Base-by-base conservation (phyloP, 2,888 invertebrate genomes). In the Pammene aurita region DNA sequence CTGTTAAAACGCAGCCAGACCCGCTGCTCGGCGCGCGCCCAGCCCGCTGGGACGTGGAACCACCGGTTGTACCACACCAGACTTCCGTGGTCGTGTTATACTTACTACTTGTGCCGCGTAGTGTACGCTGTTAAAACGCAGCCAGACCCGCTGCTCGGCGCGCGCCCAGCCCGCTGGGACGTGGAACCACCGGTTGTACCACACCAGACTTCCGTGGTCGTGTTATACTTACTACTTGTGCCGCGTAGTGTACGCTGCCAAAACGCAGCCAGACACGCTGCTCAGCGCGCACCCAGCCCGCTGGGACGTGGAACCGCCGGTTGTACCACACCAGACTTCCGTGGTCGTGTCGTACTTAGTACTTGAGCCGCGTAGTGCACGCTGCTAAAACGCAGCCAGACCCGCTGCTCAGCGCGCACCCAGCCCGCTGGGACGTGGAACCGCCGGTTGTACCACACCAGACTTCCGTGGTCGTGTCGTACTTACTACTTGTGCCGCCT, bases 161-260 rank as follows among this genome's bases (percentile, higher is more conserved):
- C 94, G 84, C 0, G 86, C 82, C 98, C 98, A 98, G 70, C 94
- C 93, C 26, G 91, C 84, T 0, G 98, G 96, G n/a, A 96, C 95
- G 86, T 95, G 96, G 88, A 98, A 98, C 13, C 94, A 94, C n/a
- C 96, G 93, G 83, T 98, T 97, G 85, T 99, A 99, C 99, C 99
- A 99, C 13, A 97, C 99, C 80, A 98, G 95, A 0, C 99, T 99
- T 4, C 99, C 96, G 89, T 98, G 98, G 88, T 99, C 98, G 13
- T 98, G 92, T 13, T n/a, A 6, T 52, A 52, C 26, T 52, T 35
- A 54, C 35, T 0, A 35, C n/a, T 35, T 54, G 35, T 35, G 54
- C 7, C 9, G 54, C 54, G 4, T 35, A 54, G 35, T 35, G 34
- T 9, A 35, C 35, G 35, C 14, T 55, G 34, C 97, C 97, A 83